Base-by-base conservation (phyloP, 2,888 invertebrate species). In the Eupithecia abbreviata region DNA sequence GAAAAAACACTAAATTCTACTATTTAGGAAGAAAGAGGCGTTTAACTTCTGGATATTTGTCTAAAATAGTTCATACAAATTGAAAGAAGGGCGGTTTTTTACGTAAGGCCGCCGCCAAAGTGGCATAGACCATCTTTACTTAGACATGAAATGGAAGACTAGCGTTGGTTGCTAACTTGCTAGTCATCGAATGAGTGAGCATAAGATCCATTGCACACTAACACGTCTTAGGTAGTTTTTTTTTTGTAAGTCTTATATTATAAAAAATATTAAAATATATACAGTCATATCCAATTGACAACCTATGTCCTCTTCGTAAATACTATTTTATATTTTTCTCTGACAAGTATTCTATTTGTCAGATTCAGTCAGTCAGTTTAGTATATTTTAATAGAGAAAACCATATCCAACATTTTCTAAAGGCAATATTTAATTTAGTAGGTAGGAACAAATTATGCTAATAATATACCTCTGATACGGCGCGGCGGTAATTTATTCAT, bases 401-500 rank as follows among this genome's bases (percentile, higher is more conserved):
- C 7, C 55, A 1, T 18, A 18, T 18, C 1, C n/a, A 55, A 55
- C 4, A n/a, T 55, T n/a, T 55, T 7, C 6, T 1, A 55, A 30
- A 55, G n/a, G 9, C 18, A 9, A 18, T 30, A 30, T 58, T 58
- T 9, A 58, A 58, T 58, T 2, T n/a, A 65, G 10, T 58, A 58
- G 55, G 13, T 18, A 55, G 55, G 5, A 65, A 68, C n/a, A 45
- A 69, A 12, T 18, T 18, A 30, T 69, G n/a, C n/a, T 69, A 66
- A 45, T 18, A 12, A 10, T 12, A 30, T 30, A 47, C n/a, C 5
- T 30, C 47, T 18, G 47, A 69, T 69, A 69, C 18, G 45, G 9
- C 47, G 18, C 18, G 45, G 9, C 47, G 43, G 7, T 72, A 66
- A 66, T 72, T 49, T 18, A 65, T 72, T 47, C 41, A 65, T 66